phyloP scores from a whole-genome alignment of 2,797 vertebrate species.

The Chelon labrosus region DNA sequence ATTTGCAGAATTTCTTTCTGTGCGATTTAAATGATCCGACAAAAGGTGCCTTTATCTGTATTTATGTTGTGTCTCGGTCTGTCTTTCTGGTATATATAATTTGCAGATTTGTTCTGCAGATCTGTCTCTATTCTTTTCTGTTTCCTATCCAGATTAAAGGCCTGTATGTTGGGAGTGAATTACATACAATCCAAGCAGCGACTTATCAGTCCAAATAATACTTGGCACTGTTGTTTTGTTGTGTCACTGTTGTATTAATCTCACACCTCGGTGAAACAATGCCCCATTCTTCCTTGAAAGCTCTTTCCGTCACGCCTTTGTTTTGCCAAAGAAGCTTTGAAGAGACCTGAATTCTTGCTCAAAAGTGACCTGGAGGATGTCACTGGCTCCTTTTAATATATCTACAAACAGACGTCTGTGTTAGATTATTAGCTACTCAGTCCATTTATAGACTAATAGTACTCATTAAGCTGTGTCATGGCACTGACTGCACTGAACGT shows the following conservation, averaged over 20 bases:
- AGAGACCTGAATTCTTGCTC: neutral
- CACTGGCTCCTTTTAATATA: too few relatives aligned
- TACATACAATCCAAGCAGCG: neutral
- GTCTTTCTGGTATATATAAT: neutral
- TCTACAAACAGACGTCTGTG: too few relatives aligned
- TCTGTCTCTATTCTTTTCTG: neutral
- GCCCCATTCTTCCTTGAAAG: slow-evolving; percentile 1
- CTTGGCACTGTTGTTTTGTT: neutral
- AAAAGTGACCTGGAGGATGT: too few relatives aligned
- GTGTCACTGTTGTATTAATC: too few relatives aligned
- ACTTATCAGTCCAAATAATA: neutral
- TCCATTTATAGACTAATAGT: too few relatives aligned
- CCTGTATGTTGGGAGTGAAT: neutral
- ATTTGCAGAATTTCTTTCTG: neutral
- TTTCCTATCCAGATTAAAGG: neutral
- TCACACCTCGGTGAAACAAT: slow-evolving; percentile 15
- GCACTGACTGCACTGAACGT: too few relatives aligned
- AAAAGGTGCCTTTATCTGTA: too few relatives aligned
- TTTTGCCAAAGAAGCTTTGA: neutral
- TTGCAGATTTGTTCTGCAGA: neutral
- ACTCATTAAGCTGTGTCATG: too few relatives aligned
- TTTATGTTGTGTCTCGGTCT: neutral
- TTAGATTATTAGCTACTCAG: too few relatives aligned
- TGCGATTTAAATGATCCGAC: neutral
- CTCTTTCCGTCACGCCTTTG: neutral